These are phyloP conservation scores for Cosmia pyralina DNA, from an alignment of 2,888 invertebrate species.

Conservation along the genomic window DNA sequence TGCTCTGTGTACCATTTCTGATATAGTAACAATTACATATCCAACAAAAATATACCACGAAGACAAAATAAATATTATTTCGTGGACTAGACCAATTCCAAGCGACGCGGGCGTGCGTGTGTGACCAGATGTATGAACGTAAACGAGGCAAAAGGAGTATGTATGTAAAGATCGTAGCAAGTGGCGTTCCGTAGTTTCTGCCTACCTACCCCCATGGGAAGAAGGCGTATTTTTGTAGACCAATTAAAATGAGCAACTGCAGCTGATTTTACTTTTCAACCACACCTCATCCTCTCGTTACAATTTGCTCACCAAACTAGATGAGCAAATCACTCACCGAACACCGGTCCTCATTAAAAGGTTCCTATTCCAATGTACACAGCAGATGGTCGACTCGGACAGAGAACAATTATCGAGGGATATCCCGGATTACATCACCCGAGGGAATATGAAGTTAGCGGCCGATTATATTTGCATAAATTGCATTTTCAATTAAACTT, in stretches of 20 bases:
- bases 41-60: background rate
- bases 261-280: conserved; percentile 3
- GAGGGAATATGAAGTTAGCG: conserved; percentile 58
- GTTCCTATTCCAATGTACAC: conserved; percentile 58
- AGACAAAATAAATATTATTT: background rate
- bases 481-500: conserved; percentile 72
- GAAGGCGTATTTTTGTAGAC: background rate
- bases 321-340: background rate
- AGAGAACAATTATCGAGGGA: conserved; percentile 70
- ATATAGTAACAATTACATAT: background rate
- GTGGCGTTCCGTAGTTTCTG: too few species aligned
- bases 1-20: background rate
- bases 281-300: background rate
- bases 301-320: background rate
- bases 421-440: conserved; percentile 70
- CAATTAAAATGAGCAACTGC: conserved; percentile 18
- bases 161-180: too few species aligned
- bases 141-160: too few species aligned
- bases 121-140: too few species aligned
- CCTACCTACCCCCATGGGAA: too few species aligned
- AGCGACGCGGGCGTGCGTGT: too few species aligned
- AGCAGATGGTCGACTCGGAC: conserved; percentile 55
- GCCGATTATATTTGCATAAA: conserved; percentile 71
- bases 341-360: conserved; percentile 10
- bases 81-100: background rate